These are phyloP conservation scores for Palythoa heliodiscus DNA, from an alignment of 92 coral and sea anemone genomes.

Conservation along the genomic window DNA sequence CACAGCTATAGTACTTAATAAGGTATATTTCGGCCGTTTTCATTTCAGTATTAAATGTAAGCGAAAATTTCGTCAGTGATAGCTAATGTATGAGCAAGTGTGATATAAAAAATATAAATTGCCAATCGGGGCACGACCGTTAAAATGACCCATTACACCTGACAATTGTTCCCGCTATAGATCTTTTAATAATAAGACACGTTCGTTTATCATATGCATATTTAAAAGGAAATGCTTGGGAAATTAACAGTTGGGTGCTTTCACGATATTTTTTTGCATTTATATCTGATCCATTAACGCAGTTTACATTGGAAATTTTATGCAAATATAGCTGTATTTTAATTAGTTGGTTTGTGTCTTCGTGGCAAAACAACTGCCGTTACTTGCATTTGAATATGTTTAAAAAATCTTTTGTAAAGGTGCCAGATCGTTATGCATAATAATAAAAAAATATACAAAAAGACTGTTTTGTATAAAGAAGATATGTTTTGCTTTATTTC, in stretches of 20 bases:
- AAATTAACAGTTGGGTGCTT: neutral
- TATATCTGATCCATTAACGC: neutral
- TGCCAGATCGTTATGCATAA: no score
- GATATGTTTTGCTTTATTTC: no score
- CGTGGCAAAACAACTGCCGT: neutral
- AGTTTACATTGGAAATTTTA: conserved; percentile 3
- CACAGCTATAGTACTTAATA: neutral
- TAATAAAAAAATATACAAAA: no score
- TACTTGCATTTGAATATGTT: neutral
- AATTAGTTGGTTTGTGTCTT: neutral
- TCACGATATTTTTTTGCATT: neutral
- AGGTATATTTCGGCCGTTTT: neutral
- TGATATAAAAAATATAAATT: neutral
- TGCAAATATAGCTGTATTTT: conserved; percentile 21
- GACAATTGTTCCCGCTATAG: conserved; percentile 1
- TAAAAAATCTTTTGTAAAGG: no score
- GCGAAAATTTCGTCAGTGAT: neutral
- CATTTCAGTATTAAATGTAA: neutral
- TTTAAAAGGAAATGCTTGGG: neutral
- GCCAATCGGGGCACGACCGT: neutral
- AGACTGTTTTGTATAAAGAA: no score
- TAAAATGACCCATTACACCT: conserved; percentile 8
- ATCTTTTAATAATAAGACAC: neutral
- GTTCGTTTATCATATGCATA: conserved; percentile 17
- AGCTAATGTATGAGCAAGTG: neutral